These are phyloP conservation scores for Gymnocheta viridis DNA, from an alignment of 2,888 invertebrate genomes.

Conservation along the genomic window DNA sequence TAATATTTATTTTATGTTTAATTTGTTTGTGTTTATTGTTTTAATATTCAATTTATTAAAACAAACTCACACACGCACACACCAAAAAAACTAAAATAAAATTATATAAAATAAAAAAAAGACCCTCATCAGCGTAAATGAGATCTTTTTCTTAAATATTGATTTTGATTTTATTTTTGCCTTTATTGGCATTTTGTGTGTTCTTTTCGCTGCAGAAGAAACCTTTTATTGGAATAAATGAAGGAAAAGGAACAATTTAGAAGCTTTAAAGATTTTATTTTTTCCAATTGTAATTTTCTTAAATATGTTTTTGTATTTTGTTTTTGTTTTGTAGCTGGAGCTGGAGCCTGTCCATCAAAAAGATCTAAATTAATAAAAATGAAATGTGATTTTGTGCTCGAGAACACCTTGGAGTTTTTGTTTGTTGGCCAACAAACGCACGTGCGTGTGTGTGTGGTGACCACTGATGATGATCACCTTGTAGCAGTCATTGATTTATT, in stretches of 20 bases:
- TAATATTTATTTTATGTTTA: conserved; percentile 52
- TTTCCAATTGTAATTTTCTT: not conserved
- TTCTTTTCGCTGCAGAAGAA: not conserved
- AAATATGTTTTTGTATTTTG: conserved; percentile 13
- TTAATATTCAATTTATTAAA: conserved; percentile 55
- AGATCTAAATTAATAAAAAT: not conserved
- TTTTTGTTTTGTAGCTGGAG: conserved; percentile 23
- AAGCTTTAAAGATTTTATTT: not conserved
- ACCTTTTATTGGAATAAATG: conserved; percentile 2
- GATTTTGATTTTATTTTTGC: conserved; percentile 25
- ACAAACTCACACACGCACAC: too few species aligned
- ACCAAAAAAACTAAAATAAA: not conserved
- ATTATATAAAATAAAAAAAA: not conserved
- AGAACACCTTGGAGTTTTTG: conserved; percentile 6
- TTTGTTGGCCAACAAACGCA: not conserved
- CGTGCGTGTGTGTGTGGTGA: not conserved
- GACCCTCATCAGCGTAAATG: conserved; percentile 69
- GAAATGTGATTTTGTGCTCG: conserved; percentile 7
- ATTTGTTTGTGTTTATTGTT: conserved; percentile 54
- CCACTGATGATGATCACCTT: conserved; percentile 4
- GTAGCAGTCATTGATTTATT: conserved; percentile 19
- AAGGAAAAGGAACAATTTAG: conserved; percentile 24
- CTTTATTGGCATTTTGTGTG: conserved; percentile 40
- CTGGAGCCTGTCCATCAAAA: conserved; percentile 57
- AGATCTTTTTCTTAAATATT: conserved; percentile 53